Evolutionary conservation across 2,113 vertebrate species (phyloP).

Genomic region (Peromyscus polionotus): DNA sequence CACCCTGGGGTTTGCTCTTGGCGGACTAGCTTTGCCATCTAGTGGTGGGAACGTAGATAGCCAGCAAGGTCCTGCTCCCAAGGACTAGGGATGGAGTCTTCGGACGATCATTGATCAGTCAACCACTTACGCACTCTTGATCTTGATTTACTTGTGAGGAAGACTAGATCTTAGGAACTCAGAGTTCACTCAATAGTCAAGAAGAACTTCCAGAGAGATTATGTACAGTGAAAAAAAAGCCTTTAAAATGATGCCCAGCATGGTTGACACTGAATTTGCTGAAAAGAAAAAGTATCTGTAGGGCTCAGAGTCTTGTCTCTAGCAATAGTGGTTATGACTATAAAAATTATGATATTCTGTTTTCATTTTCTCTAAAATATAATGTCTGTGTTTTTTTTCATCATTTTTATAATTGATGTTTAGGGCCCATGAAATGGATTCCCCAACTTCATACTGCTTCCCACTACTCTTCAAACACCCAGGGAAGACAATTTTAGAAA

Average conservation of each 20-base stretch:
- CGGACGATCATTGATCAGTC: neutral
- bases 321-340: neutral
- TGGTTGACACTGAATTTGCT: neutral
- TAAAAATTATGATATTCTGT: neutral
- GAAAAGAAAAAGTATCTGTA: neutral
- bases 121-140: neutral
- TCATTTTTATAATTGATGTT: conserved; percentile 31
- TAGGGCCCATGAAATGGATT: neutral
- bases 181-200: neutral
- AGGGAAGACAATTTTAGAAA: neutral
- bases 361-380: conserved; percentile 38
- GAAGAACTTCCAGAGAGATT: neutral
- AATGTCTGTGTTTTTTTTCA: neutral
- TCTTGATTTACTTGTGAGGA: conserved; percentile 14
- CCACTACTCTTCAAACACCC: neutral
- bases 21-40: conserved; percentile 78
- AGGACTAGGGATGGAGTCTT: neutral
- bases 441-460: neutral
- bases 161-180: neutral
- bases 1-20: neutral
- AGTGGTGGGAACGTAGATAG: conserved; percentile 55
- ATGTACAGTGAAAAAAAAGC: neutral
- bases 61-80: neutral
- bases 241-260: neutral
- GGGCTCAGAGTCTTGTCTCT: neutral